Percentiles rank a stretch among this genome's conserved stretches.
Evolutionary conservation across 2,888 invertebrate genomes (phyloP).

Genomic region (Tetranychus truncatus): DNA sequence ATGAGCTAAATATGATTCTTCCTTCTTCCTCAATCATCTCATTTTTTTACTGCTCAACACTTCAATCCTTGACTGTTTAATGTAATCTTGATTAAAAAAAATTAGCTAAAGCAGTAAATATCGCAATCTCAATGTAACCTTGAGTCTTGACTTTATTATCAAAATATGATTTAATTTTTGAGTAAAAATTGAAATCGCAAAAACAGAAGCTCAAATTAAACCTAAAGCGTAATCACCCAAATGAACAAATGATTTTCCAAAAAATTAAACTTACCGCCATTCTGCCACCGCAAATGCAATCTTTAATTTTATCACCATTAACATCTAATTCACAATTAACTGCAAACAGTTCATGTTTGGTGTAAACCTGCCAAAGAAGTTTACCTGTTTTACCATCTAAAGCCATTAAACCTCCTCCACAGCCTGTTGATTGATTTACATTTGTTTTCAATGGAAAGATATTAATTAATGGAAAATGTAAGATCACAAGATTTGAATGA

Average conservation of each 20-base stretch:
- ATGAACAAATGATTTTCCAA: not conserved
- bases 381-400: constrained; percentile 52
- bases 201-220: too few relatives aligned
- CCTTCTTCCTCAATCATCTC: not conserved
- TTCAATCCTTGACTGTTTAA: not conserved
- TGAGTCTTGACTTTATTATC: not conserved
- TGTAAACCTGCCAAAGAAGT: constrained; percentile 54
- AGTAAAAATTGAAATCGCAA: too few relatives aligned
- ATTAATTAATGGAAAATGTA: not conserved
- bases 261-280: constrained; percentile 42
- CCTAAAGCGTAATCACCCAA: too few relatives aligned
- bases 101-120: not conserved
- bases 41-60: not conserved
- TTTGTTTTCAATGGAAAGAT: not conserved
- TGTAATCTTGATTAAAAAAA: not conserved
- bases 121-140: not conserved
- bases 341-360: constrained; percentile 50
- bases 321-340: constrained; percentile 53
- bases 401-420: constrained; percentile 55
- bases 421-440: constrained; percentile 31
- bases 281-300: constrained; percentile 54
- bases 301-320: constrained; percentile 46
- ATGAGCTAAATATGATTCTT: not conserved
- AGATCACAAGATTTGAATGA: not conserved
- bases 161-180: not conserved